phyloP scores from a whole-genome alignment of 2,113 vertebrate species.

The Phylloscopus trochiloides region DNA sequence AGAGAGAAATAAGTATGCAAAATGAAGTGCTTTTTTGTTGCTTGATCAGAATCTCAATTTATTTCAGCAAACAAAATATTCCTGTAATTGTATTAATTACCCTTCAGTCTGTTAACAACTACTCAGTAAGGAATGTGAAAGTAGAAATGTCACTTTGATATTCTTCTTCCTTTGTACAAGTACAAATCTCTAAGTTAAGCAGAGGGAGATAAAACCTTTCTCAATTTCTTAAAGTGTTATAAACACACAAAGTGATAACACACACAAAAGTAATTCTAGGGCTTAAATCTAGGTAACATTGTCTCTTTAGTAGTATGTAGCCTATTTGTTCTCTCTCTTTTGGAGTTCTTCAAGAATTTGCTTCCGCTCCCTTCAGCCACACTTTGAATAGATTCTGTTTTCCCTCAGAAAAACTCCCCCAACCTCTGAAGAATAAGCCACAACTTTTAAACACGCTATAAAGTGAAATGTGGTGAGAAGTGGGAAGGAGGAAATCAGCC shows the following conservation, averaged over 20 bases:
- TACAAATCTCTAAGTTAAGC: neutral
- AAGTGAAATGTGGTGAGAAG: neutral
- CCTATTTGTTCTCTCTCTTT: neutral
- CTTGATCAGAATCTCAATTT: neutral
- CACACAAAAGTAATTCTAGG: neutral
- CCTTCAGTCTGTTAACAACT: neutral
- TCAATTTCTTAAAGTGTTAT: neutral
- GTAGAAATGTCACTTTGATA: neutral
- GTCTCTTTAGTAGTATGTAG: neutral
- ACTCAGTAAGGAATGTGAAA: neutral
- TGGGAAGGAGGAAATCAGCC: neutral
- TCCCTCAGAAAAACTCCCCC: rapidly evolving
- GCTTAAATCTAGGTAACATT: neutral
- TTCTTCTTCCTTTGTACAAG: neutral
- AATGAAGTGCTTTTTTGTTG: neutral
- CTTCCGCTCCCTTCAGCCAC: neutral
- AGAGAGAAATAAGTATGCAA: neutral
- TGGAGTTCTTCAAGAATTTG: neutral
- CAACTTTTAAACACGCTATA: neutral
- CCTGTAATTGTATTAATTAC: neutral
- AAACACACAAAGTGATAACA: neutral
- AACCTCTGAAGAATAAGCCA: neutral
- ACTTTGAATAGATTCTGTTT: neutral
- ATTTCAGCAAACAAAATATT: neutral
- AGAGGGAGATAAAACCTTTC: neutral